phyloP scores from a whole-genome alignment of 2,797 vertebrate species.

The Eleutherodactylus coqui region DNA sequence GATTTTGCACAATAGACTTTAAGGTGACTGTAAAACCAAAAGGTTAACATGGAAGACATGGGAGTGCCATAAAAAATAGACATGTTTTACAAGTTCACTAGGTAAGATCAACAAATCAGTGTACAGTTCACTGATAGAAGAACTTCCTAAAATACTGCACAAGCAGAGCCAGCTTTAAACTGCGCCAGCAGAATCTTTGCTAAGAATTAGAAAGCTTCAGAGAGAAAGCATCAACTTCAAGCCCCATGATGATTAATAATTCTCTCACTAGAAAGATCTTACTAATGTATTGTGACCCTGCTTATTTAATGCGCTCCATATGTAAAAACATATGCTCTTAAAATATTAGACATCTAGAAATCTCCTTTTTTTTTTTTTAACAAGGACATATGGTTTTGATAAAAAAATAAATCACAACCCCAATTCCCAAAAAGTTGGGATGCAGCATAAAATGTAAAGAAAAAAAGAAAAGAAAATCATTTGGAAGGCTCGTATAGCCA shows the following conservation, averaged over 20 bases:
- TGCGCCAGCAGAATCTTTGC: slow-evolving; percentile 33
- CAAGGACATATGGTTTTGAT: slow-evolving; percentile 10
- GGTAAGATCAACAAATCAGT: slow-evolving; percentile 28
- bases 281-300: slow-evolving; percentile 11
- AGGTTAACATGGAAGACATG: background rate
- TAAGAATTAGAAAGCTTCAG: slow-evolving; percentile 30
- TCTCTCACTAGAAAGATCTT: slow-evolving; percentile 32
- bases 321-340: slow-evolving; percentile 32
- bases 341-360: slow-evolving; percentile 17
- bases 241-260: slow-evolving; percentile 29
- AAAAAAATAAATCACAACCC: background rate
- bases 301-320: slow-evolving; percentile 26
- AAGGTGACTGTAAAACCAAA: background rate
- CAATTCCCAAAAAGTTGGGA: too few relatives aligned
- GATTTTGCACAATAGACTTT: background rate
- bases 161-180: background rate
- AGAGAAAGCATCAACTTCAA: slow-evolving; percentile 31
- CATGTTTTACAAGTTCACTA: slow-evolving; percentile 1
- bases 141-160: background rate
- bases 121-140: background rate
- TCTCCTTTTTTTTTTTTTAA: background rate
- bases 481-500: too few relatives aligned
- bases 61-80: too few relatives aligned
- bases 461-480: too few relatives aligned
- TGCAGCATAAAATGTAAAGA: background rate